Base-by-base conservation (phyloP, 2,888 invertebrate genomes). In the Maniola hyperantus region DNA sequence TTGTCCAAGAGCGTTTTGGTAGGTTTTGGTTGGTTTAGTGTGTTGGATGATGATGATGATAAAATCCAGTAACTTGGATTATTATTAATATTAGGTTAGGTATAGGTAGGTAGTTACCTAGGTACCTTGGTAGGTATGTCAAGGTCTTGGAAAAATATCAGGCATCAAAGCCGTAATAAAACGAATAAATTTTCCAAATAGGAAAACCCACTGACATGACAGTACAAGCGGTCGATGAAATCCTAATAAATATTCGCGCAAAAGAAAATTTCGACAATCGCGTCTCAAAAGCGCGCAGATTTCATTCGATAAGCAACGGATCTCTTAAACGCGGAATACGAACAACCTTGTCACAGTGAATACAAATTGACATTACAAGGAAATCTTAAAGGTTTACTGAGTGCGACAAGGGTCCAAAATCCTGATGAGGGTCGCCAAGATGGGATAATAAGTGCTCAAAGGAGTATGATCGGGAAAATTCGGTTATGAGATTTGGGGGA, bases 381-480 rank as follows among this genome's bases (percentile, higher is more conserved):
- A 64, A 39, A 36, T 66, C 59, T 68, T n/a, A 11, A 65, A 48
- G 58, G 33, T 42, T 15, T 50, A 48, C 1, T 70, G 65, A 75
- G 55, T 74, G 69, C 50, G 79, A 78, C 79, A 80, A 73, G 68
- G 79, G 77, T 71, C 64, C 65, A 76, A 63, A 59, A 46, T 62
- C 39, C 51, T 46, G 20, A 65, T 68, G 70, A 73, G 79, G 78
- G 73, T 74, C 46, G 59, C 57, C 65, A 71, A 67, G 75, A 79
- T 76, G 70, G 73, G 75, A 80, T 81, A 78, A 80, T 80, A 80
- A 77, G 77, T 73, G 77, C 68, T 76, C 76, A 73, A 74, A 78
- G 77, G 74, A 77, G 78, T 75, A 76, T 73, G 74, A 78, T 81
- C 76, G 76, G 71, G 77, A 74, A 81, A 79, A 82, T 81, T 82